Percentiles rank a stretch among this genome's conserved stretches.
phyloP scores from a whole-genome alignment of 2,113 vertebrate genomes.

The Rhadina sibilatrix region DNA sequence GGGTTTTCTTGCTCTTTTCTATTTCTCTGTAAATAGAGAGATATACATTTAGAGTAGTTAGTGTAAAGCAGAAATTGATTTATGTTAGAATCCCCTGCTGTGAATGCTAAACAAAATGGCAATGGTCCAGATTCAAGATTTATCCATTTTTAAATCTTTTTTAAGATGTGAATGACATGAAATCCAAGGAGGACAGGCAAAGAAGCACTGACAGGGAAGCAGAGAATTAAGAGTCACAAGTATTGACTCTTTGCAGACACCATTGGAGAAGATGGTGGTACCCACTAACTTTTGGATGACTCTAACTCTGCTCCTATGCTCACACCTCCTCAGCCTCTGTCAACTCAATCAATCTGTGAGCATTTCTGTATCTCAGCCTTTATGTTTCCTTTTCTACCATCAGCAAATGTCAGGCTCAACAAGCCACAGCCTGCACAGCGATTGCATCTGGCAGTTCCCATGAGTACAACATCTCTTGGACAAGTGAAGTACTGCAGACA shows the following conservation, averaged over 20 bases:
- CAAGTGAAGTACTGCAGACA: not conserved
- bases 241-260: not conserved
- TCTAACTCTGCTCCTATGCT: not conserved
- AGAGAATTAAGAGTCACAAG: not conserved
- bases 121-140: not conserved
- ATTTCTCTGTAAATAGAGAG: not conserved
- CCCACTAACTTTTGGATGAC: not conserved
- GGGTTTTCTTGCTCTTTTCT: not conserved
- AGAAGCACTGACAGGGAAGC: not conserved
- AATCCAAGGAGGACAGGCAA: not conserved
- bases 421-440: not conserved
- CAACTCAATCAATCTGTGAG: fast-evolving
- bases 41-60: not conserved
- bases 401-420: not conserved
- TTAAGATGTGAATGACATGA: not conserved
- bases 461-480: not conserved
- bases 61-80: not conserved
- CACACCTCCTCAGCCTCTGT: not conserved
- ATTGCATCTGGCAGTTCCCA: not conserved
- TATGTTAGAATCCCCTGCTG: not conserved
- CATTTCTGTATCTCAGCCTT: not conserved
- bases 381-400: not conserved
- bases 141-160: not conserved
- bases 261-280: not conserved
- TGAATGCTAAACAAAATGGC: not conserved